Percentiles rank a stretch among this genome's conserved stretches.
phyloP scores from a whole-genome alignment of 2,888 invertebrate genomes.

The Nephrocerus scutellatus region DNA sequence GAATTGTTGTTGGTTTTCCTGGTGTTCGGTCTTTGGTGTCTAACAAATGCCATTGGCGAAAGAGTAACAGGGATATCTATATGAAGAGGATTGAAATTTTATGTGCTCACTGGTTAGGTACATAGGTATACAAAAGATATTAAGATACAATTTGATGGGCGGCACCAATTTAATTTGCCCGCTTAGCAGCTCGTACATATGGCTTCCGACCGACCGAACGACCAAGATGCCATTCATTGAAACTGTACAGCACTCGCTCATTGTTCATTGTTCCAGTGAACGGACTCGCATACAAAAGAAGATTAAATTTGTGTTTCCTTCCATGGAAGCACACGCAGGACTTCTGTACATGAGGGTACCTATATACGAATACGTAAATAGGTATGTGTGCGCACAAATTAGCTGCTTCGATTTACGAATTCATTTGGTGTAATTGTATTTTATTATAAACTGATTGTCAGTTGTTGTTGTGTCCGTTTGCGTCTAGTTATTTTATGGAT shows the following conservation, averaged over 20 bases:
- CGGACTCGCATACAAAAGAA: too few relatives aligned
- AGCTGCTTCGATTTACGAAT: constrained; percentile 13
- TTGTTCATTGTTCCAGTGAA: too few relatives aligned
- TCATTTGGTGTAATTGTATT: constrained; percentile 30
- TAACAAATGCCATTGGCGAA: too few relatives aligned
- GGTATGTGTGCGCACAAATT: constrained; percentile 1
- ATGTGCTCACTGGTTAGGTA: too few relatives aligned
- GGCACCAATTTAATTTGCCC: constrained; percentile 30
- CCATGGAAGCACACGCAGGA: background rate
- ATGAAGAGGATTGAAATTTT: too few relatives aligned
- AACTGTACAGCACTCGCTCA: too few relatives aligned
- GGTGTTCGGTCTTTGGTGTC: background rate
- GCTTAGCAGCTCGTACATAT: constrained; percentile 30
- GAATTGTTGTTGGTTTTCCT: too few relatives aligned
- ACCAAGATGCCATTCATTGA: too few relatives aligned
- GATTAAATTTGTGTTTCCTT: constrained; percentile 5
- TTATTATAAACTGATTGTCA: constrained; percentile 24
- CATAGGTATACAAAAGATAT: too few relatives aligned
- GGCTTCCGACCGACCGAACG: too few relatives aligned
- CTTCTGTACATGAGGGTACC: background rate
- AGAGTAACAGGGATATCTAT: too few relatives aligned
- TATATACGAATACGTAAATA: background rate
- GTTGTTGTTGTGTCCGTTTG: constrained; percentile 2
- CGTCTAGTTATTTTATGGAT: constrained; percentile 11
- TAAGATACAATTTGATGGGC: too few relatives aligned